Evolutionary conservation across 2,113 vertebrate genomes (phyloP).

Genomic region (Trichechus manatus): DNA sequence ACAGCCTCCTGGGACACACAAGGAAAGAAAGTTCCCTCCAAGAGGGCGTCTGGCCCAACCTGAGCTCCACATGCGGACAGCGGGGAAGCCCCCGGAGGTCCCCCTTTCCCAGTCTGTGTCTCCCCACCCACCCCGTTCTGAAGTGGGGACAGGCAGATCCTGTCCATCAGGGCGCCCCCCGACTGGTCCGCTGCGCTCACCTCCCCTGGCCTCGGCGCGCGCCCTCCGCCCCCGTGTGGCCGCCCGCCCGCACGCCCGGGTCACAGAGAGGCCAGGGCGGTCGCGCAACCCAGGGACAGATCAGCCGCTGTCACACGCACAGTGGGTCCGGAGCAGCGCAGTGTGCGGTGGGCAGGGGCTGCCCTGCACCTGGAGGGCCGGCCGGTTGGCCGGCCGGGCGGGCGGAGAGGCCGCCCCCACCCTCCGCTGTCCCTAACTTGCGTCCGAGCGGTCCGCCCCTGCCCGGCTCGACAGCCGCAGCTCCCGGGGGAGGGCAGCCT

Average conservation of each 20-base stretch:
- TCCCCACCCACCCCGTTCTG: neutral
- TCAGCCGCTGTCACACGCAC: constrained; percentile 99
- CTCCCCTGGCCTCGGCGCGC: neutral
- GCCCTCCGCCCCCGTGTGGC: neutral
- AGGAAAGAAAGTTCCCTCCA: constrained; percentile 49
- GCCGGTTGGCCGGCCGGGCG: neutral
- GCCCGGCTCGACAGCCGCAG: neutral
- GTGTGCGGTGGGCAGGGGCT: constrained; percentile 99
- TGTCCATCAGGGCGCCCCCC: neutral
- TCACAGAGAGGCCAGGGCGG: constrained; percentile 58
- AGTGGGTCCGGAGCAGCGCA: constrained; percentile 96
- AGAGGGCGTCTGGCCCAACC: neutral
- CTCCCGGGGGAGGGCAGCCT: neutral
- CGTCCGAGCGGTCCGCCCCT: neutral
- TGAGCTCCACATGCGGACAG: no score
- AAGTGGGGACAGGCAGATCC: neutral
- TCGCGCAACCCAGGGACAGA: constrained; percentile 94
- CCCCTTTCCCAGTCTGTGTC: no score
- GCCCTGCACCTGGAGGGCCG: constrained; percentile 95
- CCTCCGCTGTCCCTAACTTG: neutral
- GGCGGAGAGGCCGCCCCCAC: constrained; percentile 11
- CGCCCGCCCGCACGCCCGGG: neutral
- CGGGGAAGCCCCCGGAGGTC: neutral
- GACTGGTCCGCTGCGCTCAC: neutral
- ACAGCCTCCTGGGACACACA: constrained; percentile 11